Percentiles rank a stretch among this genome's conserved stretches.
phyloP scores from a whole-genome alignment of 1,140 invertebrate species.

The Armadillidium nasatum region DNA sequence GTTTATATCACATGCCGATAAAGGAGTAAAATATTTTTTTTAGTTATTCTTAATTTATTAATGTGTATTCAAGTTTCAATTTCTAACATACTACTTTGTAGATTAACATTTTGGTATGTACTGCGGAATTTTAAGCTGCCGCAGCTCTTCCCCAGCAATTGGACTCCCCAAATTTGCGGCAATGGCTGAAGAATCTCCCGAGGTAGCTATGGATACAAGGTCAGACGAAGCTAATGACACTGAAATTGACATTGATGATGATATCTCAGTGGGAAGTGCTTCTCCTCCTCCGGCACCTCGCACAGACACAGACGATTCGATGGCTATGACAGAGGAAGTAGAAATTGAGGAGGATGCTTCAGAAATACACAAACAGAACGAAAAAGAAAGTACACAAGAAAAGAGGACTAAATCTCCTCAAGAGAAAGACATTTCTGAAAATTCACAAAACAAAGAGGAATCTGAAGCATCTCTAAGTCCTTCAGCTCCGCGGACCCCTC shows the following conservation, averaged over 20 bases:
- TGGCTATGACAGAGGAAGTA: neutral
- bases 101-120: neutral
- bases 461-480: neutral
- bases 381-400: neutral
- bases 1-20: too few relatives aligned
- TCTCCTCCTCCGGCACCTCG: neutral
- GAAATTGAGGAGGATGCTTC: neutral
- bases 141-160: neutral
- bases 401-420: neutral
- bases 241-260: neutral
- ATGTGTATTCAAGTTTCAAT: too few relatives aligned
- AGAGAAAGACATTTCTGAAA: neutral
- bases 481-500: conserved; percentile 26
- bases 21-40: too few relatives aligned
- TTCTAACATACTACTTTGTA: too few relatives aligned
- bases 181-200: conserved; percentile 6
- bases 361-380: neutral
- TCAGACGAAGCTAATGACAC: conserved; percentile 2
- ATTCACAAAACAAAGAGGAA: neutral
- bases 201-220: neutral
- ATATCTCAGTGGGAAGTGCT: neutral
- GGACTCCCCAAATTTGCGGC: conserved; percentile 1
- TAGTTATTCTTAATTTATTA: too few relatives aligned
- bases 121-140: conserved; percentile 9
- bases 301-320: conserved; percentile 1